These are phyloP conservation scores for Tetramorium parvispinum DNA, from an alignment of 1,140 invertebrate genomes.

Conservation along the genomic window DNA sequence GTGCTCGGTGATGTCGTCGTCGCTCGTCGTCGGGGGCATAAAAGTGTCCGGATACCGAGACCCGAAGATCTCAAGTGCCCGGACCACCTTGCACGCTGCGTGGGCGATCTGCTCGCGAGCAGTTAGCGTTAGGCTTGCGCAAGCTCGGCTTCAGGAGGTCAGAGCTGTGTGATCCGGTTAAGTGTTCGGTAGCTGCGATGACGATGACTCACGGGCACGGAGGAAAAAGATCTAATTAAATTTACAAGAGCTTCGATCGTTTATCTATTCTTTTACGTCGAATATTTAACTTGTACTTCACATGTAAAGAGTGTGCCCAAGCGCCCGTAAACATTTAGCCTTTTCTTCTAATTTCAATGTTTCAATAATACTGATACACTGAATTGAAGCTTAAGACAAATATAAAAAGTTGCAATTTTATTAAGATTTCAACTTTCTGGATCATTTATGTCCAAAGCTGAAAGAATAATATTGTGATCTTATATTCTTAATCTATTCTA, in stretches of 20 bases:
- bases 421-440: no score
- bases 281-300: not conserved
- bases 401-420: no score
- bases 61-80: slow-evolving; percentile 80
- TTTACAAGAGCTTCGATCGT: slow-evolving; percentile 12
- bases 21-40: slow-evolving; percentile 82
- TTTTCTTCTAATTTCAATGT: no score
- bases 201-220: slow-evolving; percentile 27
- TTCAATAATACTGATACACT: no score
- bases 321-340: no score
- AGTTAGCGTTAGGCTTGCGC: slow-evolving; percentile 76
- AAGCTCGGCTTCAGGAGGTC: slow-evolving; percentile 71
- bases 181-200: slow-evolving; percentile 51
- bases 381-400: no score
- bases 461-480: no score
- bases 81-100: slow-evolving; percentile 81
- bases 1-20: slow-evolving; percentile 81
- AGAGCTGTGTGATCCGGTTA: slow-evolving; percentile 48
- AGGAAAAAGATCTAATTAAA: slow-evolving; percentile 33
- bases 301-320: no score
- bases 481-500: no score
- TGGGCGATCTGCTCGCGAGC: slow-evolving; percentile 76
- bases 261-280: not conserved
- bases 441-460: no score
- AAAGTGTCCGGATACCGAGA: slow-evolving; percentile 81